These are phyloP conservation scores for Amiota mariae DNA, from an alignment of 2,888 invertebrate genomes.

Conservation along the genomic window DNA sequence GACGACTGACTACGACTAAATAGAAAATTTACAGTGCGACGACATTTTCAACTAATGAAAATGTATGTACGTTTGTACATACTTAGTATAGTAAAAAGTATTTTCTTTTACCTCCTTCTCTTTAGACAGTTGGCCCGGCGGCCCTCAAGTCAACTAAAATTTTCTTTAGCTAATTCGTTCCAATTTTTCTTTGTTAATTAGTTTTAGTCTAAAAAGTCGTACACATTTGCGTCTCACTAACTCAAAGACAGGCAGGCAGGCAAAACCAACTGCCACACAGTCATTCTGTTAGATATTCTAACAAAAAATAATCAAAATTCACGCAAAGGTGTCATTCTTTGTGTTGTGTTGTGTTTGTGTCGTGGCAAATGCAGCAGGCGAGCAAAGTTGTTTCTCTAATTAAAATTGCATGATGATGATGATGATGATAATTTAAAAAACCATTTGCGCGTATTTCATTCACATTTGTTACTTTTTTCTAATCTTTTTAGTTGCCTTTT, in stretches of 20 bases:
- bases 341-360: slow-evolving; percentile 41
- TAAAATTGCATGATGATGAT: slow-evolving; percentile 44
- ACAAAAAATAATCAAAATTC: slow-evolving; percentile 38
- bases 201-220: slow-evolving; percentile 31
- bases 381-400: slow-evolving; percentile 42
- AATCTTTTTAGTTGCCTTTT: too few species aligned
- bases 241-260: not conserved
- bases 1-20: not conserved
- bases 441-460: too few species aligned
- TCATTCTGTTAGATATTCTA: not conserved
- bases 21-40: not conserved
- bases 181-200: slow-evolving; percentile 51
- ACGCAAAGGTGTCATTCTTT: slow-evolving; percentile 43
- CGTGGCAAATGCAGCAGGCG: slow-evolving; percentile 14
- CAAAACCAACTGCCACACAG: not conserved
- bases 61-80: not conserved
- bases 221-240: too few species aligned
- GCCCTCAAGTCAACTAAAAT: too few species aligned
- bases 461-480: too few species aligned
- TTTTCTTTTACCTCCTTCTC: slow-evolving; percentile 38
- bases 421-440: not conserved
- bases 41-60: slow-evolving; percentile 1
- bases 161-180: slow-evolving; percentile 42
- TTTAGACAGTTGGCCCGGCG: too few species aligned
- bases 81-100: too few species aligned